Conservation (phyloP, 2,113 vertebrate species). For the Malaclemys terrapin region DNA sequence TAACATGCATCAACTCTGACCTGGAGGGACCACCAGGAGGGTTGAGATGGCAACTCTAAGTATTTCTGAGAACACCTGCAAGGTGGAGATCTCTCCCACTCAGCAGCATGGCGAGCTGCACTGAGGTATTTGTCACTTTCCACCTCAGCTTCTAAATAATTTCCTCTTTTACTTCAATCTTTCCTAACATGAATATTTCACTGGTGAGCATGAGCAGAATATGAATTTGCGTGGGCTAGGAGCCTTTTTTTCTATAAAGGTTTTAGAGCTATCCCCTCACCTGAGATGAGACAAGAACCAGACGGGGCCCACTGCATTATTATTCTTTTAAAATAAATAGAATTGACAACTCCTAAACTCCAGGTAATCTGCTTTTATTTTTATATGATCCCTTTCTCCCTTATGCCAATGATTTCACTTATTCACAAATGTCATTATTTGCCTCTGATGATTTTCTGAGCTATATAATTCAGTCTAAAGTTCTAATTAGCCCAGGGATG, state of each 20-base stretch:
- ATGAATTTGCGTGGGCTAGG: constrained; percentile 17
- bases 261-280: background rate
- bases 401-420: background rate
- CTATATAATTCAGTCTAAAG: constrained; percentile 40
- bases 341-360: background rate
- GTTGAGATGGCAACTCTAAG: background rate
- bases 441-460: constrained; percentile 13
- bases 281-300: background rate
- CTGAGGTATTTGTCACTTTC: constrained; percentile 1
- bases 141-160: background rate
- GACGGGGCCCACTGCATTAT: background rate
- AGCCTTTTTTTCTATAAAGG: constrained; percentile 8
- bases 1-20: background rate
- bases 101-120: constrained; percentile 18
- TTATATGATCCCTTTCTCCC: background rate
- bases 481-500: constrained; percentile 43
- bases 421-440: constrained; percentile 25
- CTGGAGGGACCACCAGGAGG: background rate
- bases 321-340: background rate
- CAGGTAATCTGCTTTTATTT: background rate
- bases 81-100: background rate
- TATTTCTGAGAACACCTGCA: background rate
- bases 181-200: background rate
- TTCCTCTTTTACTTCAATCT: constrained; percentile 26
- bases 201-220: background rate